Percentiles rank a stretch among this genome's conserved stretches.
Evolutionary conservation across 2,113 vertebrate species (phyloP).

Genomic region (Alces alces): DNA sequence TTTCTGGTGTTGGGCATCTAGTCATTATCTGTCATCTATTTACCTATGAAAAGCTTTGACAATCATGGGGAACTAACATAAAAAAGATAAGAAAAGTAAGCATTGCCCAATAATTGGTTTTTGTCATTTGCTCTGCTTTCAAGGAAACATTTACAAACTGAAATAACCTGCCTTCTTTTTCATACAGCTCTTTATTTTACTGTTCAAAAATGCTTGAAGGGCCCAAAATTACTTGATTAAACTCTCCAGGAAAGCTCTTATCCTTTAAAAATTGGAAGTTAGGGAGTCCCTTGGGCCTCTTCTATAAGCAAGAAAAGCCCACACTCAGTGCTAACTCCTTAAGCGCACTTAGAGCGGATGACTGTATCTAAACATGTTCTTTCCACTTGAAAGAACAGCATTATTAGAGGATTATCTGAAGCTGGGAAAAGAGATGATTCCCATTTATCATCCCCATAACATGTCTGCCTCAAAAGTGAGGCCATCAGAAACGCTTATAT

Average conservation of each 20-base stretch:
- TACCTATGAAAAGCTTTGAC: not conserved
- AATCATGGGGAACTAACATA: not conserved
- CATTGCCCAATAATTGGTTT: not conserved
- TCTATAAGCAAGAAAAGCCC: not conserved
- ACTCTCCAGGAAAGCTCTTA: not conserved
- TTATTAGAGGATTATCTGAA: constrained; percentile 8
- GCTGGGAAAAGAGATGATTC: not conserved
- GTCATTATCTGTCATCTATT: not conserved
- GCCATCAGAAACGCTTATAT: not conserved
- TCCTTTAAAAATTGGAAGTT: not conserved
- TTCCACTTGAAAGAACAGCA: not conserved
- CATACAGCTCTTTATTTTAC: not conserved
- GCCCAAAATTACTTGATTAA: not conserved
- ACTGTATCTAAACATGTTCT: constrained; percentile 38
- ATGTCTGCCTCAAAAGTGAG: not conserved
- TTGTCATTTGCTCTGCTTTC: not conserved
- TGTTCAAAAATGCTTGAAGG: not conserved
- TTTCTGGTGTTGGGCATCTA: not conserved
- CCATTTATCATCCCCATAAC: not conserved
- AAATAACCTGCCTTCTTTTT: not conserved
- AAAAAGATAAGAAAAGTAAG: not conserved
- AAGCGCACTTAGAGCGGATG: not conserved
- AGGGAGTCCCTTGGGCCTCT: not conserved
- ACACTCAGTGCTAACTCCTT: not conserved
- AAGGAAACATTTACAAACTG: not conserved